Base-by-base conservation (phyloP, 2,888 invertebrate species). In the Petrolisthes manimaculis region DNA sequence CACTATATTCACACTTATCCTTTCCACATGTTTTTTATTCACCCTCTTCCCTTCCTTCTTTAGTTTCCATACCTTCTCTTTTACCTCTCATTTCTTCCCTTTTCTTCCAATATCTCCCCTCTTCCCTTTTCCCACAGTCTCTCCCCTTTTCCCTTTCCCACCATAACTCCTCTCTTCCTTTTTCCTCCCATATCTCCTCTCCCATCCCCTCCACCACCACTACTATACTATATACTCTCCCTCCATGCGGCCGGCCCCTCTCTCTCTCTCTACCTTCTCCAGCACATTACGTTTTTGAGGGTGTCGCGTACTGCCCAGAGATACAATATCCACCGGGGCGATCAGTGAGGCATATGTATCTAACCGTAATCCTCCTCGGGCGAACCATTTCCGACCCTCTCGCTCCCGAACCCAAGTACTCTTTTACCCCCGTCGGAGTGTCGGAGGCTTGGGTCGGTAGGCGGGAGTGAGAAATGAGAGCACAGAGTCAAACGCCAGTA, bases 251-350 rank as follows among this genome's bases (percentile, higher is more conserved):
- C 37, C 37, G 21, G 51, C 54, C 79, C 67, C 54, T 18, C 24
- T 55, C 61, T 74, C 86, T 53, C 81, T 75, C 24, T 74, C 80
- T 55, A 18, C 51, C 84, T 69, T 84, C 81, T 81, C 75, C 84
- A 84, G 84, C 88, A 84, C 88, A 88, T 88, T 88, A 84, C 84
- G 84, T 88, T 88, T 88, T 88, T 88, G 81, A 88, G 88, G 88
- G 88, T 88, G 88, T 88, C 88, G 88, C 84, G 61, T 77, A 84
- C 84, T 88, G 88, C 71, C 88, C 88, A 88, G 88, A 88, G 88
- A 88, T 88, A 88, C 88, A 88, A 88, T 88, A 88, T 84, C 88
- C 88, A 88, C 54, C 84, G 69, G 67, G 67, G 81, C 81, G 88
- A 88, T 88, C 88, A 84, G 84, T 53, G 79, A 37, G 79, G 37